Evolutionary conservation across 2,113 vertebrate genomes (phyloP), one percentile per base, ranked within the genome.

Genomic region (Chlorodrepanis virens): DNA sequence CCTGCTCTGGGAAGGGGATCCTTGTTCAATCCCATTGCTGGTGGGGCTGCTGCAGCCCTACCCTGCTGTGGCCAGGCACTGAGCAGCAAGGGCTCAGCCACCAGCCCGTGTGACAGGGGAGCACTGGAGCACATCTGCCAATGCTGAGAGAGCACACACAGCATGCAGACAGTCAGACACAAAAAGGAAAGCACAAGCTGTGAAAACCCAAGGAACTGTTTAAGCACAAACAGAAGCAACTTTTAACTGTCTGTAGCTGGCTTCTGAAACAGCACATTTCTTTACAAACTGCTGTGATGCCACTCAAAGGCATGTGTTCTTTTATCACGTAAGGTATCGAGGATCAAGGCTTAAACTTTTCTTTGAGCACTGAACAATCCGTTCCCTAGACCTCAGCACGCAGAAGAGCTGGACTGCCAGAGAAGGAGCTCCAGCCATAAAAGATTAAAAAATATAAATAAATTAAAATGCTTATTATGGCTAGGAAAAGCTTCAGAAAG

Each of bases 281-380:
- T 61, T 60, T 53, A 72, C 44, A 61, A 72, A n/a, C 29, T 11
- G 27, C 56, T 21, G 39, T 11, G 29, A 49, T 44, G 47, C 7
- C 61, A 54, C 23, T 13, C 83, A 50, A 71, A 40, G n/a, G n/a
- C 24, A 53, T 0, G 1, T 53, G 52, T 17, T 53, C 52, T 68
- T 71, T 49, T 47, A 60, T 40, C 42, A 22, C 9, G 52, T 8
- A 14, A 14, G 15, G 12, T 29, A 40, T 29, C 27, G 75, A 69
- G 18, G 45, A 35, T 44, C 12, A 69, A 23, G 15, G 27, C 13
- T 68, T 37, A 52, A 81, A 60, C 16, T 35, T 89, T 22, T 39
- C 29, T 35, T 1, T 4, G 5, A 4, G 29, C 27, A 12, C 31
- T 61, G 31, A 54, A 19, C 0, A 1, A 86, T 24, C 23, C 28